Base-by-base conservation (phyloP, 2,797 vertebrate genomes). In the Muscicapa striata region DNA sequence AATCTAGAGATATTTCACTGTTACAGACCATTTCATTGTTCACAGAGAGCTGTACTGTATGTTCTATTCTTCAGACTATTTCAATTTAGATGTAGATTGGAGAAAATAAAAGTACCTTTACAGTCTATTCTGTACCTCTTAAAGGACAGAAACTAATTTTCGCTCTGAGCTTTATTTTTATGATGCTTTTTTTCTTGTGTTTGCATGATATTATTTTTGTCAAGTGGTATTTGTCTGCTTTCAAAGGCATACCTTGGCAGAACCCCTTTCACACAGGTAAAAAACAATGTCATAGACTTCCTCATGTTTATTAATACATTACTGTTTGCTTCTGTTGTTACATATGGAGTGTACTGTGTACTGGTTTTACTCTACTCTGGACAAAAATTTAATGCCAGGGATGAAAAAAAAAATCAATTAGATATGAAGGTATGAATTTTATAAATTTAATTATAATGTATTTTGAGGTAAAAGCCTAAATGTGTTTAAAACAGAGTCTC, bases 11-110 rank as follows among this genome's bases (percentile, higher is more conserved):
- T 21, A 36, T 21, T 45, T 16, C 12, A 23, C 10, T 77, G 21
- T 15, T 90, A 72, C 14, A 77, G 29, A 89, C 26, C 7, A 52
- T 11, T 40, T 84, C 15, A 62, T 6, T 85, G 8, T 55, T 85
- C 90, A 45, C 18, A 51, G 49, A 62, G 7, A 36, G 9, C 18
- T 48, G 8, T 66, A 16, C 13, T 82, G 2, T 17, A 57, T 48
- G 38, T 73, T 87, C 61, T 29, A 40, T 91, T 88, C 85, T 46
- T 89, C 10, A 81, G 43, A 57, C 9, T 46, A 18, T 95, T 97
- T 93, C 83, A 92, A 74, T 96, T 95, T 93, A 68, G 26, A 74
- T 90, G 59, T 23, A 89, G 80, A 88, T 94, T 89, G 64, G 51
- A 93, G 52, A 92, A 93, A 83, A 76, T n/a, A 66, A 80, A 40